Evolutionary conservation across 2,888 invertebrate species (phyloP).

Genomic region (Dioctria linearis): DNA sequence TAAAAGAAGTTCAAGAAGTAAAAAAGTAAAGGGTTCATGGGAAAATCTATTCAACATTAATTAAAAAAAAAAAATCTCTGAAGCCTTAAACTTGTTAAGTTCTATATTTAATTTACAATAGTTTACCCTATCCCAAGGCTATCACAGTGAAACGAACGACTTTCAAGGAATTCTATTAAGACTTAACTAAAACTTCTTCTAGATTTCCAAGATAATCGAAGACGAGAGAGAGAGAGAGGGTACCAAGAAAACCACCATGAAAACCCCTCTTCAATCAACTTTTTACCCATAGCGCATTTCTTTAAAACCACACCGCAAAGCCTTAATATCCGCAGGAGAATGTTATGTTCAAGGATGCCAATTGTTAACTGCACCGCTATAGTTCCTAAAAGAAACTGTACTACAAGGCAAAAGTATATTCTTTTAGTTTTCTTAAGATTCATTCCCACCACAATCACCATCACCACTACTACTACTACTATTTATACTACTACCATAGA

Average conservation of each 20-base stretch:
- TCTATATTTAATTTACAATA: not conserved
- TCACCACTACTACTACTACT: too few relatives aligned
- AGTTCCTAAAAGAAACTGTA: constrained; percentile 3
- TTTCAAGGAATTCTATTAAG: constrained; percentile 15
- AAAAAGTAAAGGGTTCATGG: too few relatives aligned
- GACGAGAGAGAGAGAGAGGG: not conserved
- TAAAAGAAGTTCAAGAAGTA: too few relatives aligned
- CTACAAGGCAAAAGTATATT: not conserved
- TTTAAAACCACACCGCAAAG: constrained; percentile 10
- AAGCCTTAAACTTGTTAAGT: not conserved
- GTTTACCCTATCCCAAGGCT: not conserved
- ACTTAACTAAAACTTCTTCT: constrained; percentile 15
- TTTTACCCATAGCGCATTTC: not conserved
- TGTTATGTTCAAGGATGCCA: constrained; percentile 29
- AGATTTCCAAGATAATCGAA: constrained; percentile 21
- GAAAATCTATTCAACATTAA: constrained; percentile 34
- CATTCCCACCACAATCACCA: not conserved
- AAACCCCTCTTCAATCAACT: constrained; percentile 29
- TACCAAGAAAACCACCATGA: constrained; percentile 7
- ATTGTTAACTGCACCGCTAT: constrained; percentile 42
- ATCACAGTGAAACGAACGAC: not conserved
- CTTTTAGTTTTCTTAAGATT: constrained; percentile 8
- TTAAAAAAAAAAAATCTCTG: constrained; percentile 32
- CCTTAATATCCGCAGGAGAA: constrained; percentile 23
- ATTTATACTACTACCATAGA: too few relatives aligned